Percentiles rank a stretch among this genome's conserved stretches.
phyloP scores from a whole-genome alignment of 2,888 invertebrate genomes.

The Scaptomyza cyrtandrae region DNA sequence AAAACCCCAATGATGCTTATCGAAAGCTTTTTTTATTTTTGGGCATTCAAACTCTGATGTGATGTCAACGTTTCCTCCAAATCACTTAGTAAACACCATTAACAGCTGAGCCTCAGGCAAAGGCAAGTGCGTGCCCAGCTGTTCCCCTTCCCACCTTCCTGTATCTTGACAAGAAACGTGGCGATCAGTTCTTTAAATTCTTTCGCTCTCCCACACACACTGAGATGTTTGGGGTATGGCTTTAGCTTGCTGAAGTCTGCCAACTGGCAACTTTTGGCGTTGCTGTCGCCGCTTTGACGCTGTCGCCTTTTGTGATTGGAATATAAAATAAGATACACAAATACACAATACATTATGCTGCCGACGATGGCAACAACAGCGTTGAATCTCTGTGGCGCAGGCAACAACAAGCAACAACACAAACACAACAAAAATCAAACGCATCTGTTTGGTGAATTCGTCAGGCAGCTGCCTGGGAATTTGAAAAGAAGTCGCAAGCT shows the following conservation, averaged over 20 bases:
- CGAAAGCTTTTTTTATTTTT: conserved; percentile 16
- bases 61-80: conserved; percentile 52
- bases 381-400: conserved; percentile 55
- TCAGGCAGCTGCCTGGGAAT: conserved; percentile 71
- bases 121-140: conserved; percentile 16
- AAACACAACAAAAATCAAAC: conserved; percentile 65
- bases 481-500: conserved; percentile 56
- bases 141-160: background rate
- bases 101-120: conserved; percentile 53
- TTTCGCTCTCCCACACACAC: conserved; percentile 32
- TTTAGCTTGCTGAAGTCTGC: conserved; percentile 43
- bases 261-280: conserved; percentile 67
- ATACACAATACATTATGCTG: conserved; percentile 39
- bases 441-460: conserved; percentile 72
- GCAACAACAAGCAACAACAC: conserved; percentile 22
- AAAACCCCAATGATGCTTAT: conserved; percentile 34
- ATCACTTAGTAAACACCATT: conserved; percentile 46
- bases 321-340: conserved; percentile 74
- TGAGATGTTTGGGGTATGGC: conserved; percentile 13
- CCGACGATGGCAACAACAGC: conserved; percentile 43
- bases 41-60: conserved; percentile 29
- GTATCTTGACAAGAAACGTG: conserved; percentile 49
- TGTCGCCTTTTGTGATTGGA: conserved; percentile 79
- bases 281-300: conserved; percentile 78
- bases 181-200: conserved; percentile 66